Percentiles rank a stretch among this genome's conserved stretches.
phyloP scores from a whole-genome alignment of 2,797 vertebrate species.

The Odontamblyopus lacepedii region DNA sequence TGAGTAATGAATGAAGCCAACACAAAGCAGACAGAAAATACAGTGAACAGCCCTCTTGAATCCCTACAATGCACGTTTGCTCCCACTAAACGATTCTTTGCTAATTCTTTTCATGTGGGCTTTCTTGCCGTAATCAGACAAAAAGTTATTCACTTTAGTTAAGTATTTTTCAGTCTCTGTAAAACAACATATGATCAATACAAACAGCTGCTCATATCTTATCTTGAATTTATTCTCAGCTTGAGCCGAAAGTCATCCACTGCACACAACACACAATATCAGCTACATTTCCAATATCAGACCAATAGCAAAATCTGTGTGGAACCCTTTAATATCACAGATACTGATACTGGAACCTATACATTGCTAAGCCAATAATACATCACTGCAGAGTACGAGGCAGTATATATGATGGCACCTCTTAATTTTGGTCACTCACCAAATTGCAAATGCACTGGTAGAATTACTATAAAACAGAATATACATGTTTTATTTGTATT shows the following conservation, averaged over 20 bases:
- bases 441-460: no score
- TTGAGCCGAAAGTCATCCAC: slow-evolving; percentile 26
- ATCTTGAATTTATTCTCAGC: slow-evolving; percentile 43
- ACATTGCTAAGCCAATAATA: not conserved
- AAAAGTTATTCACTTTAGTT: slow-evolving; percentile 37
- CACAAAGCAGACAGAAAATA: not conserved
- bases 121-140: slow-evolving; percentile 14
- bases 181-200: slow-evolving; percentile 56
- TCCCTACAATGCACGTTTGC: not conserved
- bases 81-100: not conserved
- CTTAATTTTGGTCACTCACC: no score
- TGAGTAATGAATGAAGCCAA: not conserved
- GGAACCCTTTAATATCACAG: no score
- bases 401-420: no score
- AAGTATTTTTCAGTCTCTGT: slow-evolving; percentile 36
- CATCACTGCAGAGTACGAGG: not conserved
- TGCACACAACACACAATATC: not conserved
- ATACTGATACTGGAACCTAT: no score
- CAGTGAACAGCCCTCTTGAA: not conserved
- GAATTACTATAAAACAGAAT: no score
- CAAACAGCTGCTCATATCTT: slow-evolving; percentile 13
- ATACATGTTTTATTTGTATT: no score
- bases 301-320: no score
- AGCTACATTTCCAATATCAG: no score
- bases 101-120: not conserved